Percentiles rank a stretch among this genome's conserved stretches.
Conservation (phyloP, 2,888 invertebrate genomes). For the Limnephilus auricula region DNA sequence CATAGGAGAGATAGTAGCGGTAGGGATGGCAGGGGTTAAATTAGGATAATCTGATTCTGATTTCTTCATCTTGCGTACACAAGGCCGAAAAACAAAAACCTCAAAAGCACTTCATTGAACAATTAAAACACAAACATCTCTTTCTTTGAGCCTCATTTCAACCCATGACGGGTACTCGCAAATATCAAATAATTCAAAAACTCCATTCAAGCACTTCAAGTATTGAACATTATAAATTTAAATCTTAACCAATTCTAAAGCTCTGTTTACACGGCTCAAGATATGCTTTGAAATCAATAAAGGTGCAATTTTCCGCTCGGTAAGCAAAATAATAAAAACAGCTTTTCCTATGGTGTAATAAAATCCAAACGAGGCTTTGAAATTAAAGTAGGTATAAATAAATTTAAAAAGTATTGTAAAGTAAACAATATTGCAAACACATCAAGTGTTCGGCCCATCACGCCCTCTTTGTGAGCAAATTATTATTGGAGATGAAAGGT, state of each 20-base stretch:
- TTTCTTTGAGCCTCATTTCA: too few relatives aligned
- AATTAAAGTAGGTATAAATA: background rate
- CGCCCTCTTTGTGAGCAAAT: slow-evolving; percentile 24
- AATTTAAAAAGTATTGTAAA: background rate
- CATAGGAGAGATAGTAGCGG: too few relatives aligned
- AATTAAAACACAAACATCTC: too few relatives aligned
- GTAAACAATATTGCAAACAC: background rate
- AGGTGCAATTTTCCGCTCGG: background rate
- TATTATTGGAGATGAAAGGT: background rate
- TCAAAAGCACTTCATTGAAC: too few relatives aligned
- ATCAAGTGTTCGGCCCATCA: background rate
- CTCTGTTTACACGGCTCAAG: slow-evolving; percentile 28
- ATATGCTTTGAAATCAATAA: background rate
- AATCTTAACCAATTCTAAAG: slow-evolving; percentile 12
- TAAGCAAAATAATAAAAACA: background rate
- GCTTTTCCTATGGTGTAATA: background rate
- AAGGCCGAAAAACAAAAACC: too few relatives aligned
- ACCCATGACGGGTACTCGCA: too few relatives aligned
- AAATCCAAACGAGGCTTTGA: background rate
- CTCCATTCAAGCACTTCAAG: background rate
- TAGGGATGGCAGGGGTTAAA: too few relatives aligned
- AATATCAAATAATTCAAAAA: background rate
- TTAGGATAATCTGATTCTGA: too few relatives aligned
- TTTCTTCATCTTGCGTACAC: too few relatives aligned
- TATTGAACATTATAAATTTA: background rate